These are phyloP conservation scores for Merops nubicus DNA, from an alignment of 2,113 vertebrate genomes.

Conservation along the genomic window DNA sequence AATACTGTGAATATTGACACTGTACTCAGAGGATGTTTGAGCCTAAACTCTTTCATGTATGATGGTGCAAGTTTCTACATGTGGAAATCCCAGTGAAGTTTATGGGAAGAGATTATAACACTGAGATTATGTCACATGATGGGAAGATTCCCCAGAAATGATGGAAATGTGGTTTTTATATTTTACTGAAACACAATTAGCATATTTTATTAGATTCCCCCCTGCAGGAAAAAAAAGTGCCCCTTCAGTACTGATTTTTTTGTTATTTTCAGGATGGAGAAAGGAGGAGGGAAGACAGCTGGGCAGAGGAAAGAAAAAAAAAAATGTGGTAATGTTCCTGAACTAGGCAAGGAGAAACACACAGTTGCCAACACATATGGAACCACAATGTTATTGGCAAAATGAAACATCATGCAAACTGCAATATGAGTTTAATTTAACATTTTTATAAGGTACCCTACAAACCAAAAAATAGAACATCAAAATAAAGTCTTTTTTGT, in stretches of 20 bases:
- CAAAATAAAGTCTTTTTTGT: neutral
- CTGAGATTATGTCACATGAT: neutral
- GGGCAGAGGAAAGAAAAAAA: neutral
- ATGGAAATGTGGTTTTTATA: neutral
- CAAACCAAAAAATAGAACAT: neutral
- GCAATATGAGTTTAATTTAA: neutral
- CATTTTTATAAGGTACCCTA: neutral
- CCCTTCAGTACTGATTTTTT: neutral
- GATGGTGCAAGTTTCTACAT: neutral
- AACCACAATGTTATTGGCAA: conserved; percentile 8
- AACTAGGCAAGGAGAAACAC: neutral
- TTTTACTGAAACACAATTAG: neutral
- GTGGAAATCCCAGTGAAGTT: neutral
- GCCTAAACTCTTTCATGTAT: neutral
- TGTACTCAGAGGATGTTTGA: neutral
- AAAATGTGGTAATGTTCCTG: neutral
- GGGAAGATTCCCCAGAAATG: neutral
- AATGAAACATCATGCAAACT: neutral
- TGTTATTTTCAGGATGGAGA: neutral
- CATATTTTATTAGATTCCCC: neutral
- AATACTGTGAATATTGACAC: neutral
- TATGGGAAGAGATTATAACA: neutral
- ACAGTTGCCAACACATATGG: conserved; percentile 37
- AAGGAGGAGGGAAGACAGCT: neutral
- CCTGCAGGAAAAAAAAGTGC: neutral